Evolutionary conservation across 2,797 vertebrate species (phyloP), one percentile per base, ranked within the genome.

Genomic region (Kryptopterus vitreolus): DNA sequence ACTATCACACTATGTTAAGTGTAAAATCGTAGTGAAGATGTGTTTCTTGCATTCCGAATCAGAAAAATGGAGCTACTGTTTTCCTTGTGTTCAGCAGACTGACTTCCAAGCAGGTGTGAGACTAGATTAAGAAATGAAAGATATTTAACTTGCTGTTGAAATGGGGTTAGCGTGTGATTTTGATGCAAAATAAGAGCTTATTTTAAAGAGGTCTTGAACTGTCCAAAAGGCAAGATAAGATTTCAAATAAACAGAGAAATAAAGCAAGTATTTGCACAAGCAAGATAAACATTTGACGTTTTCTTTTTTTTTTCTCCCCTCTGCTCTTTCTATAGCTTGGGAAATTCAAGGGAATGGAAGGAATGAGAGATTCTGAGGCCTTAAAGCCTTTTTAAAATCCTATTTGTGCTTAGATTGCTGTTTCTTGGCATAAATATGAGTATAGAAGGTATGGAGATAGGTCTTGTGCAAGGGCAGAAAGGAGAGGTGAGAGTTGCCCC

Each of bases 371-470:
- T 81, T 85, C 72, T 62, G 79, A 83, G 81, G 84, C 79, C 76
- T 86, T 87, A 85, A 84, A 83, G 79, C 82, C 84, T 88, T 87
- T 85, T 84, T 86, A 84, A 87, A 88, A 87, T 89, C 86, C 82
- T 82, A 81, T 87, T 88, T 88, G 87, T 88, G 88, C 88, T 87
- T 88, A 85, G 81, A 83, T 83, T 82, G 88, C 84, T 88, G 86
- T 89, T 89, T 89, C 83, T 65, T 58, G 33, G 85, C 81, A 88
- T 87, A 88, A 89, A 88, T 85, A 84, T 83, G 85, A 85, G 82
- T 84, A 85, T 84, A 86, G 84, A 81, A 85, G 86, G 82, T 87
- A 83, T 86, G 85, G 78, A 85, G 86, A 85, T 88, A 82, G 81
- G 80, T 81, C 76, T 75, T 79, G 55, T 79, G 79, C 76, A 77